Evolutionary conservation across 1,140 invertebrate species (phyloP).

Genomic region (Lepidurus apus): DNA sequence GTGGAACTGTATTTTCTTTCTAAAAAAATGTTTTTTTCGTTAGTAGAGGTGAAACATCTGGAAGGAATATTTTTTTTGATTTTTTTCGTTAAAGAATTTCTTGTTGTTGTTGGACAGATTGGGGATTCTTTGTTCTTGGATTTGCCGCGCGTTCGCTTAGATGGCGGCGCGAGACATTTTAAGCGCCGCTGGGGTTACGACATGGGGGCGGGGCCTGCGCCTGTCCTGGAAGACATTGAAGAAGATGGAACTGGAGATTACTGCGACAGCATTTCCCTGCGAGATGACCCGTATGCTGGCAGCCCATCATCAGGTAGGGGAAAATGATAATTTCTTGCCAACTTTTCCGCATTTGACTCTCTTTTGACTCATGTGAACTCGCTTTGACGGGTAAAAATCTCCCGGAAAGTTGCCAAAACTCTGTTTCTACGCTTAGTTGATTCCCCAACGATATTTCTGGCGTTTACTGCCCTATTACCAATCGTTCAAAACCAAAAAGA

Average conservation of each 20-base stretch:
- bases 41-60: neutral
- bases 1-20: no score
- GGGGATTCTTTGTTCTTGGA: conserved; percentile 57
- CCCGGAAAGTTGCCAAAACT: neutral
- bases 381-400: no score
- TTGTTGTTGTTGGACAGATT: conserved; percentile 44
- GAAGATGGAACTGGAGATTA: conserved; percentile 31
- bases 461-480: no score
- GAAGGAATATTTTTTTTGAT: neutral
- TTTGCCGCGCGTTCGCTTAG: conserved; percentile 60
- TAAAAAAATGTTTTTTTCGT: no score
- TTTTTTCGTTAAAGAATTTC: neutral
- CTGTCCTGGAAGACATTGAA: conserved; percentile 50
- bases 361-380: no score
- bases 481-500: no score
- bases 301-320: conserved; percentile 13
- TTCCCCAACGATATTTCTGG: no score
- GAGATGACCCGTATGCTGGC: conserved; percentile 25
- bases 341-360: neutral
- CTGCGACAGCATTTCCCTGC: conserved; percentile 32
- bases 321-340: neutral
- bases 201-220: conserved; percentile 55
- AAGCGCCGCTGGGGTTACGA: conserved; percentile 59
- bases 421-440: neutral
- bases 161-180: conserved; percentile 58